Evolutionary conservation across 1,140 invertebrate genomes (phyloP).

Genomic region (Drosophila orena): DNA sequence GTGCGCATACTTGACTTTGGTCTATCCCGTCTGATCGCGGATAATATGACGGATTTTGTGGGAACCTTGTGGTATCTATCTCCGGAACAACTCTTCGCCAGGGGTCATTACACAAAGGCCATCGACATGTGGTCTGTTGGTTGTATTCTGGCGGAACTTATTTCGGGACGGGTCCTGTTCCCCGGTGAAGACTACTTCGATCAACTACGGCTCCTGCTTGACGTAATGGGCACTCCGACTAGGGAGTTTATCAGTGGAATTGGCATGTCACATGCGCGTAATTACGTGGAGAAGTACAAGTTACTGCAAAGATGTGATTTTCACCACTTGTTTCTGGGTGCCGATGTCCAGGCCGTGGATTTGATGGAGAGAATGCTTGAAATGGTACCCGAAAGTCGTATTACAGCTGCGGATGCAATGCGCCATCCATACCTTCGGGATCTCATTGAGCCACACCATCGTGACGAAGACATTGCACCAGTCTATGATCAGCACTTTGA

Average conservation of each 20-base stretch:
- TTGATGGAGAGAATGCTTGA: slow-evolving; percentile 97
- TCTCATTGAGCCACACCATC: slow-evolving; percentile 92
- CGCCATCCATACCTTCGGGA: slow-evolving; percentile 93
- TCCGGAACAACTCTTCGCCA: slow-evolving; percentile 99
- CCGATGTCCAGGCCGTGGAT: slow-evolving; percentile 96
- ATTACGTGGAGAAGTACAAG: slow-evolving; percentile 93
- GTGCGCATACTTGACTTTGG: slow-evolving; percentile 99
- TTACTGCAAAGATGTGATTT: slow-evolving; percentile 94
- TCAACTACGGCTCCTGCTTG: slow-evolving; percentile 97
- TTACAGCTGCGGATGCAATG: slow-evolving; percentile 95
- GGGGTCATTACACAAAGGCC: slow-evolving; percentile 99
- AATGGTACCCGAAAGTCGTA: slow-evolving; percentile 96
- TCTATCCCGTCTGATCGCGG: slow-evolving; percentile 95
- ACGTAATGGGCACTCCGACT: slow-evolving; percentile 95
- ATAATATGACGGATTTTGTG: slow-evolving; percentile 99
- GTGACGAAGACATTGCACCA: slow-evolving; percentile 93
- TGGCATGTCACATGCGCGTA: slow-evolving; percentile 95
- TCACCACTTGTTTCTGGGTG: slow-evolving; percentile 93
- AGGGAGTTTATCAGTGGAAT: slow-evolving; percentile 96
- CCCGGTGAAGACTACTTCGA: slow-evolving; percentile 99
- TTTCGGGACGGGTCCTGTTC: slow-evolving; percentile 95
- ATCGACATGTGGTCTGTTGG: slow-evolving; percentile 99
- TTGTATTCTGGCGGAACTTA: slow-evolving; percentile 98
- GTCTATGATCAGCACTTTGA: slow-evolving; percentile 98
- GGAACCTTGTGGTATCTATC: slow-evolving; percentile 98